Evolutionary conservation across 1,140 invertebrate genomes (phyloP).

Genomic region (Panagrolaimus sp.): DNA sequence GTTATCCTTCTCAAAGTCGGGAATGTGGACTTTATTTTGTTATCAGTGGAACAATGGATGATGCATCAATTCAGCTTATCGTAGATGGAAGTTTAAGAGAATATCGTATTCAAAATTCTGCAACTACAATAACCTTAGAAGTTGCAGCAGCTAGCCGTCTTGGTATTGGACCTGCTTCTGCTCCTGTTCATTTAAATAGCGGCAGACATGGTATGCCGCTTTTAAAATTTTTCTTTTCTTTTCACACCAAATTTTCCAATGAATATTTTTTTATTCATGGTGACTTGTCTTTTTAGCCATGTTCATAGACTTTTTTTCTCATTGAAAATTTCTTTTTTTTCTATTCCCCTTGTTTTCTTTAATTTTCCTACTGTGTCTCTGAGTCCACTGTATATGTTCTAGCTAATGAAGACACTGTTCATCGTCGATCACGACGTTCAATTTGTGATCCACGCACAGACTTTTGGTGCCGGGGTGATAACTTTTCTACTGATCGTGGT

Average conservation of each 20-base stretch:
- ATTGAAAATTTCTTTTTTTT: conserved; percentile 5
- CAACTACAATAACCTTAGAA: conserved; percentile 24
- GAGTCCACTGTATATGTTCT: conserved; percentile 12
- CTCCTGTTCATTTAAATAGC: conserved; percentile 14
- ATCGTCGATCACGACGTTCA: conserved; percentile 28
- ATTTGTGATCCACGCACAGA: conserved; percentile 56
- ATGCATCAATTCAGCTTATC: conserved; percentile 31
- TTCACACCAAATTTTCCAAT: not conserved
- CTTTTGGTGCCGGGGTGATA: conserved; percentile 51
- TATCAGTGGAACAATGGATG: conserved; percentile 40
- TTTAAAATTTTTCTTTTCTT: not conserved
- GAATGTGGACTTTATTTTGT: conserved; percentile 38
- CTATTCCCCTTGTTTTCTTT: not conserved
- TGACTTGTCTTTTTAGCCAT: not conserved
- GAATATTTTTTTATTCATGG: not conserved
- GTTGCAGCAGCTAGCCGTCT: conserved; percentile 32
- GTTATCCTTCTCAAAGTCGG: conserved; percentile 23
- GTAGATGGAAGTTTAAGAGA: conserved; percentile 39
- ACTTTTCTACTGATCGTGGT: conserved; percentile 26
- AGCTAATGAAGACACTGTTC: not conserved
- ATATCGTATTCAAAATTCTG: conserved; percentile 26
- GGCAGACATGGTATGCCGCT: not conserved
- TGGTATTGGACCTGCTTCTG: conserved; percentile 34
- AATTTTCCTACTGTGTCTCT: conserved; percentile 5
- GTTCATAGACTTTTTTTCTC: not conserved